Conservation (phyloP, 92 coral and sea anemone species). For the Paramuricea clavata region DNA sequence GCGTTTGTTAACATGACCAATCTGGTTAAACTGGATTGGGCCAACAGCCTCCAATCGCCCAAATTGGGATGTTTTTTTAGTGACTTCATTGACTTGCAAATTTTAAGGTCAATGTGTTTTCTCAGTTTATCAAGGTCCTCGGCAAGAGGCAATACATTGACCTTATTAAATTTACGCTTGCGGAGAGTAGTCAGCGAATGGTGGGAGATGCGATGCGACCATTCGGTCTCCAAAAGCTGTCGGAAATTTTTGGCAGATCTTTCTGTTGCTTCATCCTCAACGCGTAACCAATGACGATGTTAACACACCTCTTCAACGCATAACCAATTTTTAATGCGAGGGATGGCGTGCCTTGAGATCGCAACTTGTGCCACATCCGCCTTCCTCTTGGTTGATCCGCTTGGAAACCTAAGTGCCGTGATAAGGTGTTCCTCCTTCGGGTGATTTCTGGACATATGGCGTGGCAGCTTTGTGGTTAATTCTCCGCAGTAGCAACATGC, state of each 20-base stretch:
- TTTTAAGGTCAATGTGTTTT: not conserved
- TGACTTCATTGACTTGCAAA: not conserved
- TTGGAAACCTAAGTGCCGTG: not conserved
- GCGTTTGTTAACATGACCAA: conserved; percentile 46
- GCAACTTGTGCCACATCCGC: conserved; percentile 3
- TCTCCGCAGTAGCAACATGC: conserved; percentile 34
- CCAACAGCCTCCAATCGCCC: not conserved
- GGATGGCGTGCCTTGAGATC: conserved; percentile 51
- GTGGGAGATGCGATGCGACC: conserved; percentile 62
- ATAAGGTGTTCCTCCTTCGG: conserved; percentile 14
- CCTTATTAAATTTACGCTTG: conserved; percentile 30
- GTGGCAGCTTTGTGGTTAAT: not conserved
- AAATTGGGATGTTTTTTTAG: not conserved
- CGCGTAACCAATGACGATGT: conserved; percentile 48
- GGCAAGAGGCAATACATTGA: conserved; percentile 19
- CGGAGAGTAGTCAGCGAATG: conserved; percentile 50
- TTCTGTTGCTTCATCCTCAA: conserved; percentile 42
- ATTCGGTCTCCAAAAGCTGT: conserved; percentile 63
- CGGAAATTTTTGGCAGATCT: conserved; percentile 45
- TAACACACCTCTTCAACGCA: conserved; percentile 56
- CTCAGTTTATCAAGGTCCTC: conserved; percentile 25
- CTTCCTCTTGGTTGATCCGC: not conserved
- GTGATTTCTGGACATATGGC: not conserved
- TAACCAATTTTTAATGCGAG: conserved; percentile 59
- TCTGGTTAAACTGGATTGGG: not conserved